Evolutionary conservation across 2,113 vertebrate species (phyloP).

Genomic region (Prochilodus magdalenae): DNA sequence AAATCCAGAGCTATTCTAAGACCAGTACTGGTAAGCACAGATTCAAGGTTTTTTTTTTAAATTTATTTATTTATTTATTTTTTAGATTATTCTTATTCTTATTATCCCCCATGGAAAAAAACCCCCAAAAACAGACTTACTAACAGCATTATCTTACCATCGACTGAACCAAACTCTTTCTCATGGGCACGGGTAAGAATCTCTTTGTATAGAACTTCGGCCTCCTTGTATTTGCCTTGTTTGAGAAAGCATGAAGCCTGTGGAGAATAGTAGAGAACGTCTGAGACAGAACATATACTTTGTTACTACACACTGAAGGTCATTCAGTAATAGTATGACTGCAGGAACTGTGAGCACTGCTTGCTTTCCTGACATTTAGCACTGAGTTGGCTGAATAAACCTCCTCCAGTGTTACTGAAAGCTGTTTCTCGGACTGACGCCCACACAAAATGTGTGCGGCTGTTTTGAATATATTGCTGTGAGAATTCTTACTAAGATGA

Average conservation of each 20-base stretch:
- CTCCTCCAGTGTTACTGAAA: constrained; percentile 1
- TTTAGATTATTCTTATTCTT: no score
- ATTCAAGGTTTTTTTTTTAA: no score
- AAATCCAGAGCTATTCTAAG: not conserved
- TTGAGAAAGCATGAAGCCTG: constrained; percentile 98
- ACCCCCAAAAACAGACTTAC: not conserved
- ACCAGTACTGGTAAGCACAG: no score
- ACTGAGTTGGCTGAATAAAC: not conserved
- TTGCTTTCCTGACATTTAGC: not conserved
- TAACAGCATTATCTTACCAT: constrained; percentile 80
- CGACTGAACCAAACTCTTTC: constrained; percentile 98
- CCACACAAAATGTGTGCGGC: not conserved
- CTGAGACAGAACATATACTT: not conserved
- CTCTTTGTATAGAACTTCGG: constrained; percentile 96
- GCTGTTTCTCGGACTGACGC: not conserved
- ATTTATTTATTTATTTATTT: no score
- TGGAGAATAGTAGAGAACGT: constrained; percentile 33
- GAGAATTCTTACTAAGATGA: not conserved
- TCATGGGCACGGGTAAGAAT: constrained; percentile 96
- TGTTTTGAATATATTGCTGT: not conserved
- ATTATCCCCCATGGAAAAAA: not conserved
- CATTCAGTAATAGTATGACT: constrained; percentile 12
- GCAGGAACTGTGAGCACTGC: not conserved
- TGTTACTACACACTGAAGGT: constrained; percentile 28
- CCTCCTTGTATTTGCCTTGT: constrained; percentile 96